Conservation (phyloP, 2,113 vertebrate genomes). For the Ochotona princeps region DNA sequence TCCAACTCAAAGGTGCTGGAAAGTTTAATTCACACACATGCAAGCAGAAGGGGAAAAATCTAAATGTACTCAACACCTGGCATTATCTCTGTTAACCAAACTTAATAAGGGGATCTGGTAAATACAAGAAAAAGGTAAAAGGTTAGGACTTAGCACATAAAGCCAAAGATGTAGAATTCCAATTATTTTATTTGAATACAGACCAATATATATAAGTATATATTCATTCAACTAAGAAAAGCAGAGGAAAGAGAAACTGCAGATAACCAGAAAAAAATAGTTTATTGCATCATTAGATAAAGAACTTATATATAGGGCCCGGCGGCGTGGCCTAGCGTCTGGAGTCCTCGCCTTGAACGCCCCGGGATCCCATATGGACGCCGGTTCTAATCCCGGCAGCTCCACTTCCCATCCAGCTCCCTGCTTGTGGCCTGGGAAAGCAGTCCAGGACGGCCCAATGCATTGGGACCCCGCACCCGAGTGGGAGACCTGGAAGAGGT, state of each 20-base stretch:
- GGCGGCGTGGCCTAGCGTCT: too few species aligned
- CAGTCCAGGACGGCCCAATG: too few species aligned
- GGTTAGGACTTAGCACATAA: neutral
- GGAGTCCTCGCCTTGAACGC: too few species aligned
- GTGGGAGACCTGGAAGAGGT: too few species aligned
- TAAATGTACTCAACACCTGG: neutral
- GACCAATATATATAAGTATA: neutral
- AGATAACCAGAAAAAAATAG: neutral
- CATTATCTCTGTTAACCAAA: neutral
- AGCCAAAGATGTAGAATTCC: neutral
- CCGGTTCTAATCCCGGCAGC: too few species aligned
- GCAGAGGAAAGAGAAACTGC: neutral
- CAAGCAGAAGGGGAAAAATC: conserved; percentile 4
- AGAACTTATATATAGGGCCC: too few species aligned
- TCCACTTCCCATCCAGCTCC: too few species aligned
- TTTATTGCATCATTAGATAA: neutral
- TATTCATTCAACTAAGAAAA: neutral
- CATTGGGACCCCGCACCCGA: too few species aligned
- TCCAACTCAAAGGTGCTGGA: neutral
- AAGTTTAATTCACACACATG: neutral
- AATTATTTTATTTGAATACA: neutral
- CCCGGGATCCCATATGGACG: too few species aligned
- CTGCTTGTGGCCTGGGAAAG: too few species aligned
- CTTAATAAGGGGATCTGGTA: neutral
- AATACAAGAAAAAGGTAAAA: neutral